Evolutionary conservation across 2,113 vertebrate species (phyloP).

Genomic region (Nipponia nippon): DNA sequence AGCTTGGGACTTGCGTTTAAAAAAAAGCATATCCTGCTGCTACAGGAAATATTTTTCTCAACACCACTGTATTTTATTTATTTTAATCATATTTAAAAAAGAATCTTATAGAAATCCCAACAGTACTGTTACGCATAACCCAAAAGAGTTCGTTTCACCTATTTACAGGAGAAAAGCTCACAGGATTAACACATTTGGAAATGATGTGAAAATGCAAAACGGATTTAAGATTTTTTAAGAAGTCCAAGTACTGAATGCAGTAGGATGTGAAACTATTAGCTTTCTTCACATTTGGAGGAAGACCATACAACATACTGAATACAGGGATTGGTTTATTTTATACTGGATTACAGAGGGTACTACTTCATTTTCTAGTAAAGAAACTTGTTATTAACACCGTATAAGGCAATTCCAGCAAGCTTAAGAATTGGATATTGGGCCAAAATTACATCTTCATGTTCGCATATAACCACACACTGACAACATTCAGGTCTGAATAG

Average conservation of each 20-base stretch:
- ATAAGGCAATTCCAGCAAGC: background rate
- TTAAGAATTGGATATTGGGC: background rate
- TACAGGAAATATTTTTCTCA: conserved; percentile 62
- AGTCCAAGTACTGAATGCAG: background rate
- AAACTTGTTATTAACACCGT: background rate
- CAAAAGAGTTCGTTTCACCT: background rate
- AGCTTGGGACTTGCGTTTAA: conserved; percentile 11
- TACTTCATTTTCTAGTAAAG: background rate
- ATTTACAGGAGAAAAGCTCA: conserved; percentile 26
- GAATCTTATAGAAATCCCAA: background rate
- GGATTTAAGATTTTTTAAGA: background rate
- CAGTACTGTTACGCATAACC: background rate
- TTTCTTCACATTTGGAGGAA: background rate
- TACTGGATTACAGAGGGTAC: background rate
- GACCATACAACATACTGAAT: background rate
- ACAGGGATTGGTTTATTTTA: background rate
- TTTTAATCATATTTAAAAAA: conserved; percentile 19
- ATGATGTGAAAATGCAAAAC: conserved; percentile 13
- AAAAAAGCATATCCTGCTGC: conserved; percentile 53
- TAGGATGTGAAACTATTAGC: background rate
- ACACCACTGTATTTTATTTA: conserved; percentile 31
- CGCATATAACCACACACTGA: background rate
- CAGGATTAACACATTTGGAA: conserved; percentile 20
- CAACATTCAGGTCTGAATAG: background rate
- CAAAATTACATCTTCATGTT: conserved; percentile 3